Evolutionary conservation across 2,113 vertebrate genomes (phyloP), one percentile per base, ranked within the genome.

Genomic region (Genyomyrus donnyi): DNA sequence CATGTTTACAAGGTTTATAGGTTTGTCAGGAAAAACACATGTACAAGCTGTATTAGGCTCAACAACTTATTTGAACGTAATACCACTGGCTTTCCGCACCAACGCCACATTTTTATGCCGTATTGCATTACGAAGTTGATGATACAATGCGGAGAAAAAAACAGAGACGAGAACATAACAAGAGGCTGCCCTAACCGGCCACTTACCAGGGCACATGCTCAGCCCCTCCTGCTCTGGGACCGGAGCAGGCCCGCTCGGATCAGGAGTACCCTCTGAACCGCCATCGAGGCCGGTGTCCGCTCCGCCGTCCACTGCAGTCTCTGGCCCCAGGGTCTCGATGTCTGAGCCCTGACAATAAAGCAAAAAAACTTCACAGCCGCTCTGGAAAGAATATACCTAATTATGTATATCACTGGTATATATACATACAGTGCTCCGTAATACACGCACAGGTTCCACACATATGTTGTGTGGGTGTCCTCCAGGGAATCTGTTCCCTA

Each of bases 261-360:
- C 92, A 83, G 90, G 94, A 5, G 92, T 92, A 53, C 91, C 94
- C 90, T 98, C 97, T 8, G 94, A 93, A 53, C 93, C 96, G 17
- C 93, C 91, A 50, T 95, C 96, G 0, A 48, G 88, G 39, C 89
- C 95, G 19, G 93, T 91, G 48, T 95, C 96, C 0, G 46, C 88
- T 42, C 89, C 95, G 42, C 92, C 93, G 39, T 95, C 92, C 83
- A 90, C 94, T 4, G 93, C 93, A 58, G 91, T 95, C 90, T 98
- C 97, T 4, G 94, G 93, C 56, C 93, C 96, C 91, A 97, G 92
- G 0, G 96, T 95, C 95, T 99, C 98, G 39, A 97, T 95, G 91
- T 99, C 98, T 56, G 98, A 99, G 87, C 98, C 98, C 98, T 99
- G 74, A 66, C 0, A 70, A 92, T 91, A 8, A 87, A 1, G 87